Percentiles rank a stretch among this genome's conserved stretches.
Evolutionary conservation across 2,888 invertebrate species (phyloP).

Genomic region (Cordilura impudica): DNA sequence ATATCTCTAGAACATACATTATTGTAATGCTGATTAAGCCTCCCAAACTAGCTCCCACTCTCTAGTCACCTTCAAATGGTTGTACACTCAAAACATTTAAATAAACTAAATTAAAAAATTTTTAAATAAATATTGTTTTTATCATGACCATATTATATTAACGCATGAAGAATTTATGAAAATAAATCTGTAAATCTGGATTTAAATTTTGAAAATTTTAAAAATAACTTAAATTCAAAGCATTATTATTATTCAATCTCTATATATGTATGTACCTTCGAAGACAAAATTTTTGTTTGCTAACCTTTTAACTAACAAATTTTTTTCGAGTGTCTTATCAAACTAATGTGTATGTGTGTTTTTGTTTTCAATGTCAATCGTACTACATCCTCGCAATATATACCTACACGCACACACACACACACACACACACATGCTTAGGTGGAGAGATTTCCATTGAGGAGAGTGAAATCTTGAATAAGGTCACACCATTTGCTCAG

Average conservation of each 20-base stretch:
- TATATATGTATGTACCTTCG: too few relatives aligned
- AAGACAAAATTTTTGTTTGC: too few relatives aligned
- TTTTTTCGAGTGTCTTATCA: slow-evolving; percentile 53
- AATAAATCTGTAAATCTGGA: too few relatives aligned
- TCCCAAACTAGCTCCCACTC: slow-evolving; percentile 49
- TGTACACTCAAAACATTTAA: slow-evolving; percentile 30
- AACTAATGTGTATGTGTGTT: slow-evolving; percentile 34
- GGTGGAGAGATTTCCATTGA: slow-evolving; percentile 81
- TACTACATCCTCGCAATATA: slow-evolving; percentile 10
- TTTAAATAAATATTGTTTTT: too few relatives aligned
- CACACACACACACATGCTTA: slow-evolving; percentile 31
- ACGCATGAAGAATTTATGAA: too few relatives aligned
- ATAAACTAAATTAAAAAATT: slow-evolving; percentile 1
- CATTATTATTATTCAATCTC: too few relatives aligned
- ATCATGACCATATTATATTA: too few relatives aligned
- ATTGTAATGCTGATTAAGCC: slow-evolving; percentile 1
- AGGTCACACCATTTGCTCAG: slow-evolving; percentile 92
- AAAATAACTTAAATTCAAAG: too few relatives aligned
- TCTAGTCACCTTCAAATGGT: slow-evolving; percentile 31
- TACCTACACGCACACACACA: background rate
- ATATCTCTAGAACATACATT: slow-evolving; percentile 48
- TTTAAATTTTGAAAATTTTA: too few relatives aligned
- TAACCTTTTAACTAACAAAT: slow-evolving; percentile 7
- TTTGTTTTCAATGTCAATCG: slow-evolving; percentile 39
- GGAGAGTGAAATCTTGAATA: slow-evolving; percentile 88